phyloP scores from a whole-genome alignment of 2,113 vertebrate genomes.

The Boleophthalmus pectinirostris region DNA sequence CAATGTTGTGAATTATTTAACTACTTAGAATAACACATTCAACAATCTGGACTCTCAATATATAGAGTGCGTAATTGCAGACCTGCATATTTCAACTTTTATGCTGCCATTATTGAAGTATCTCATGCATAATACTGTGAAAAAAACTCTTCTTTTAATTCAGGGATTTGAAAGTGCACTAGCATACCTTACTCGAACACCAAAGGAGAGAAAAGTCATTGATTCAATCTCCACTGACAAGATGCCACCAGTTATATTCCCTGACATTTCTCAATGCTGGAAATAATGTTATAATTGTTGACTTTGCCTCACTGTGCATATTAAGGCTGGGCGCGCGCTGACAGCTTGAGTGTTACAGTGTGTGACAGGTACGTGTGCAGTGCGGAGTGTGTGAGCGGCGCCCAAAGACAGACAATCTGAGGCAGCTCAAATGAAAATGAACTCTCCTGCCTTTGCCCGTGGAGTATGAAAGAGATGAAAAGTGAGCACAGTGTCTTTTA shows the following conservation, averaged over 20 bases:
- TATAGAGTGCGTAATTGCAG: constrained; percentile 23
- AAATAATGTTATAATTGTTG: constrained; percentile 78
- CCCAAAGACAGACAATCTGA: constrained; percentile 69
- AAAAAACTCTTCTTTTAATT: constrained; percentile 60
- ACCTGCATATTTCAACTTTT: constrained; percentile 47
- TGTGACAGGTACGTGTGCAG: constrained; percentile 60
- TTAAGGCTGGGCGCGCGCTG: constrained; percentile 68
- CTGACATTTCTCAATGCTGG: constrained; percentile 68
- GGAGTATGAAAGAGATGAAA: constrained; percentile 75
- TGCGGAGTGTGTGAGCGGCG: constrained; percentile 17
- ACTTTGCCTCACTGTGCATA: constrained; percentile 72
- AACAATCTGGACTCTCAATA: constrained; percentile 38
- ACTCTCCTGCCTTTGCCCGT: constrained; percentile 65
- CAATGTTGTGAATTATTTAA: constrained; percentile 15
- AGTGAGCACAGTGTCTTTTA: constrained; percentile 75
- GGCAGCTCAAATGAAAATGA: constrained; percentile 66
- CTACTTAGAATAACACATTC: constrained; percentile 32
- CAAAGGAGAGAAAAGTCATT: constrained; percentile 65
- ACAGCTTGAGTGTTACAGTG: constrained; percentile 66
- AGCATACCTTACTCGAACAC: constrained; percentile 63
- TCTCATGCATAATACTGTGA: constrained; percentile 53
- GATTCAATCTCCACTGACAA: constrained; percentile 69
- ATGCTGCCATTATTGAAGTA: constrained; percentile 48
- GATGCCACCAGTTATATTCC: constrained; percentile 70
- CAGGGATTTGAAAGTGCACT: constrained; percentile 58